Evolutionary conservation across 2,888 invertebrate species (phyloP), one percentile per base, ranked within the genome.

Genomic region (Lamellibrachia columna): DNA sequence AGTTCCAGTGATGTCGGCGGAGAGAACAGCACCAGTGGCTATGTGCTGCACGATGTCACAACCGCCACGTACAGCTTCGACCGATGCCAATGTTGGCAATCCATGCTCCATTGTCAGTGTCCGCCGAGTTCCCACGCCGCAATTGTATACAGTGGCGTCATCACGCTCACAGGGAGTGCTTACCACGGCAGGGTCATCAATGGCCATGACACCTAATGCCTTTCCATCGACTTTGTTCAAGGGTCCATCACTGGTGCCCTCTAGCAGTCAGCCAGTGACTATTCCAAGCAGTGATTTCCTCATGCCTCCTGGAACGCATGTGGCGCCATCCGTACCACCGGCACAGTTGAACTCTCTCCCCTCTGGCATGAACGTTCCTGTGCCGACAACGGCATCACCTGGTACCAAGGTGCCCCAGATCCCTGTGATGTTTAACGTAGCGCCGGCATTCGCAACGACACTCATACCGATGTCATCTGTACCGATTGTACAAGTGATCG

Each of bases 401-500:
- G 22, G 75, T 22, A n/a, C 75, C 75, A 75, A 6, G 15, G 75
- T n/a, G 75, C 22, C 92, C 8, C 60, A 22, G 91, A 92, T 92
- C 40, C 92, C 93, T 91, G 92, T 93, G 91, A 91, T 93, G 90
- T 55, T 92, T 90, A 93, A 90, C 92, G 92, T 90, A 22, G 90
- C 92, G 22, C 92, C 92, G 53, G 92, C 92, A 22, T 75, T 75
- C n/a, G 75, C 75, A 4, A 75, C 75, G 90, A 92, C 92, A 92
- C 75, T 93, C 90, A 22, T 92, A 9, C 91, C 94, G 15, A 75
- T 93, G 8, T 90, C 93, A 9, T 92, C 94, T 28, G 92, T 95
- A n/a, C 95, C 95, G 0, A 94, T 95, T 7, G 94, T 96, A 8
- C 95, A 95, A 92, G 95, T 96, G 52, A 95, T 96, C 93, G 95